Evolutionary conservation across 2,797 vertebrate genomes (phyloP).

Genomic region (Cuniculus paca): DNA sequence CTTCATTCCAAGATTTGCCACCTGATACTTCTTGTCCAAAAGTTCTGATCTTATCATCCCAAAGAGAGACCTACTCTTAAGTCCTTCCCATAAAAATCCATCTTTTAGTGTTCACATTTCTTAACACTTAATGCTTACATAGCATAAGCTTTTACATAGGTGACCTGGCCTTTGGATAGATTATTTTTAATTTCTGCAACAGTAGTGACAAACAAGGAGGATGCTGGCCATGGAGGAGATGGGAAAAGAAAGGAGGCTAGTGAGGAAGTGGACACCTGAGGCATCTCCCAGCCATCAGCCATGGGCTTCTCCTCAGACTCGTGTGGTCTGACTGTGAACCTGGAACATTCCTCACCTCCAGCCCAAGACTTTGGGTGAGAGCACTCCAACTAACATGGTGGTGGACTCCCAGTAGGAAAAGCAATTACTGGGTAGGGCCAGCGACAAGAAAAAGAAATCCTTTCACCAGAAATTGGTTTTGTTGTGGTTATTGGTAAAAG

Average conservation of each 20-base stretch:
- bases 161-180: not conserved
- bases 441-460: not conserved
- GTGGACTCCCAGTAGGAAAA: not conserved
- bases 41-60: constrained; percentile 8
- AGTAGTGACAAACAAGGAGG: not conserved
- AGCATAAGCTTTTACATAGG: not conserved
- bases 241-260: not conserved
- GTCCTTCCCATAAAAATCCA: not conserved
- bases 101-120: constrained; percentile 2
- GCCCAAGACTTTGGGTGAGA: not conserved
- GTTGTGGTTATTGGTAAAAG: not conserved
- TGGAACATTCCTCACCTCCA: not conserved
- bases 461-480: constrained; percentile 21
- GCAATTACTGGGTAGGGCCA: not conserved
- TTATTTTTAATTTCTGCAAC: not conserved
- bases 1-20: not conserved
- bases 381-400: not conserved
- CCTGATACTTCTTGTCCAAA: not conserved
- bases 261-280: not conserved
- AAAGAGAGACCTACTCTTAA: not conserved
- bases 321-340: accelerated
- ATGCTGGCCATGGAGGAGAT: not conserved
- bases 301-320: not conserved
- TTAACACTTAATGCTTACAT: not conserved
- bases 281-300: not conserved